Base-by-base conservation (phyloP, 1,140 invertebrate species). In the Sycophaga agraensis region DNA sequence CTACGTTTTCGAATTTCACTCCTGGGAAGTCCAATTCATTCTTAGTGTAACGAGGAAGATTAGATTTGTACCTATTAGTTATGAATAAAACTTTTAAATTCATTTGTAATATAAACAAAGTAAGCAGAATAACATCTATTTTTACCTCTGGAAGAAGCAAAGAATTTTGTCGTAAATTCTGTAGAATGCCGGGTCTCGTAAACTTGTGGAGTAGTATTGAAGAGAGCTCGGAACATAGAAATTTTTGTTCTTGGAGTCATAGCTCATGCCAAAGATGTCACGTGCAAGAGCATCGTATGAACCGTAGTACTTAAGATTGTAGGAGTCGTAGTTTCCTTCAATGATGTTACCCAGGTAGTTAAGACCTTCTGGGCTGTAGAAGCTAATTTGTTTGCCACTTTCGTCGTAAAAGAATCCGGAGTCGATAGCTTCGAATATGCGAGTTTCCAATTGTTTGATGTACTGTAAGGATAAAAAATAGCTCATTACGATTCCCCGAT, bases 271-370 rank as follows among this genome's bases (percentile, higher is more conserved):
- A 5, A 80, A 65, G 42, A 82, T 67, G 31, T 79, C 70, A 19
- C 78, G 70, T 22, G 71, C 71, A 0, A 79, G 67, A 14, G 54
- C 66, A 45, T 81, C 79, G 55, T 75, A 74, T 6, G 76, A 73
- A 22, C 83, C 83, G 68, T 89, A 90, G 70, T 83, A 90, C 39
- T 79, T 74, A 5, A 68, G 68, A 74, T 91, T 88, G 40, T 82
- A 82, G n/a, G 85, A 87, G 57, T 90, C 86, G 1, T 81, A 80
- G 61, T 88, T 86, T 21, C 83, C 81, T 79, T 91, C 84, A 48
- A 91, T 84, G 2, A 90, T 65, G 66, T 86, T 85, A 22, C 85
- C 88, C n/a, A 92, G 76, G 46, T 84, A 76, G 63, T 88, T 81
- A 58, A 89, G 73, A 39, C 81, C 81, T 7, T 80, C 72, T 0